Conservation (phyloP, 2,113 vertebrate species). For the Ariopsis seemanni region DNA sequence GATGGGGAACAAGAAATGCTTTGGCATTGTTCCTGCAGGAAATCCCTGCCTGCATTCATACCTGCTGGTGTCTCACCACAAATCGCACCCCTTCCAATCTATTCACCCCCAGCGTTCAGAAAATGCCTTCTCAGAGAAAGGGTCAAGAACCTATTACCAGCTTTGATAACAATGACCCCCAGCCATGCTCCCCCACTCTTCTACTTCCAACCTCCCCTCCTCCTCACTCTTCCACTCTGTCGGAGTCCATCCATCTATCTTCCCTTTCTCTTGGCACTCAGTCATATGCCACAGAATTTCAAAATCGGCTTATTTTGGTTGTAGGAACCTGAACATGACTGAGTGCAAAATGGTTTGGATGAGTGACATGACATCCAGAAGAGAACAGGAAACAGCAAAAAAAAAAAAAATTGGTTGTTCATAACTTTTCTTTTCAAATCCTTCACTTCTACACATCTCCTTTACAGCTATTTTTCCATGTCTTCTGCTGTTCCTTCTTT, state of each 20-base stretch:
- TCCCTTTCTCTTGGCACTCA: constrained; percentile 20
- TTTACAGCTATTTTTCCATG: constrained; percentile 18
- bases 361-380: constrained; percentile 5
- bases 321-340: constrained; percentile 3
- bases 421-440: neutral
- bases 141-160: constrained; percentile 59
- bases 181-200: constrained; percentile 55
- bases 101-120: constrained; percentile 29
- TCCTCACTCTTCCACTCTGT: constrained; percentile 23
- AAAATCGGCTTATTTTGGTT: constrained; percentile 24
- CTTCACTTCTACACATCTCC: constrained; percentile 1
- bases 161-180: constrained; percentile 58
- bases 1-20: constrained; percentile 40
- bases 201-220: constrained; percentile 54
- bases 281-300: constrained; percentile 12
- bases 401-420: neutral
- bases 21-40: constrained; percentile 53
- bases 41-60: constrained; percentile 59
- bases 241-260: constrained; percentile 45
- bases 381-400: neutral
- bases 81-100: constrained; percentile 52
- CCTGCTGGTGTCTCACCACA: constrained; percentile 50
- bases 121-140: constrained; percentile 53
- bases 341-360: constrained; percentile 4
- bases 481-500: neutral